Base-by-base conservation (phyloP, 2,797 vertebrate genomes). In the Gephyroberyx darwinii region DNA sequence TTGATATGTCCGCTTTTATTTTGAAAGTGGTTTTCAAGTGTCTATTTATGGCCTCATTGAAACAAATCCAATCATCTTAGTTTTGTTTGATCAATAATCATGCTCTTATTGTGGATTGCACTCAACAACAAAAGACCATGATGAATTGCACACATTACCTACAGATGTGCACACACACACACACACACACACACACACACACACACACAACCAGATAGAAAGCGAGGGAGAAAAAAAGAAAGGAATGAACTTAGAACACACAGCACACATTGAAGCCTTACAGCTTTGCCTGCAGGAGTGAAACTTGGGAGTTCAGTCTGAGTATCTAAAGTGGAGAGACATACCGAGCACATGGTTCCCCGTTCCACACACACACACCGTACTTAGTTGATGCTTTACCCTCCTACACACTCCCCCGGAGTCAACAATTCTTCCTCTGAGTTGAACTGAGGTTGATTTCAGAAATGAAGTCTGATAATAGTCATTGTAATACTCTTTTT, bases 41-140 rank as follows among this genome's bases (percentile, higher is more conserved):
- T 58, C 52, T 43, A 2, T 63, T 59, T 19, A 59, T 20, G 6
- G 7, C 0, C 7, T 39, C 45, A 53, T 12, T 56, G 59, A 75
- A 64, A 43, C 56, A 55, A 26, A 41, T 14, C 56, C 14, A 17
- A 9, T 58, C 56, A 33, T 16, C 6, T 45, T 55, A 13, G 61
- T 26, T 67, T 41, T 41, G 39, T 41, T 41, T 41, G 39, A 41
- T 41, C 39, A 41, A 13, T 12, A 2, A 10, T 10, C 26, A 26
- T 26, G 26, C 8, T 41, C 10, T 41, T 41, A 41, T 54, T 55
- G 59, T 50, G 13, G 54, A 54, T 59, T 67, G 39, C 75, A 67
- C 45, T 69, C 26, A 62, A 66, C 39, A 54, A 59, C 60, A 65
- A 75, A 58, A 57, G 61, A 53, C 37, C 31, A 20, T 33, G 60